Percentiles rank a stretch among this genome's conserved stretches.
phyloP scores from a whole-genome alignment of 2,888 invertebrate genomes.

The Diarsia brunnea region DNA sequence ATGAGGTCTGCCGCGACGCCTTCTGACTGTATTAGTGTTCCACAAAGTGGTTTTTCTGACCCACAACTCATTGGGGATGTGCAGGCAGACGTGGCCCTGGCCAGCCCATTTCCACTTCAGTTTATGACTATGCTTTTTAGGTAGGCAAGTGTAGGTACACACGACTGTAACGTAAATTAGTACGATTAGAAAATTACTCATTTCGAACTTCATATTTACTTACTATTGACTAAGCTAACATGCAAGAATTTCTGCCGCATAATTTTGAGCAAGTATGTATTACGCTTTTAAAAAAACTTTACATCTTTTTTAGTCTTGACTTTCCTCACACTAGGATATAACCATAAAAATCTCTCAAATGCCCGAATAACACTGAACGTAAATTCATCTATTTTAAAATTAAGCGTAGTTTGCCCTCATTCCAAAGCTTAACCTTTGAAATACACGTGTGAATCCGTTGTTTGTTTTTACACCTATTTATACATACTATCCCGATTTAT shows the following conservation, averaged over 20 bases:
- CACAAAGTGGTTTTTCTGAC: no score
- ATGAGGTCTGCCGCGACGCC: no score
- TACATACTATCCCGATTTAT: constrained; percentile 10
- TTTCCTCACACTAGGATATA: not conserved
- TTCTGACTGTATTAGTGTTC: not conserved
- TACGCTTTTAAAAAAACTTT: no score
- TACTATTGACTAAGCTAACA: no score
- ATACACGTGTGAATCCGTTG: constrained; percentile 33
- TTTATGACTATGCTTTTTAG: no score
- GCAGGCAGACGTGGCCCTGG: not conserved
- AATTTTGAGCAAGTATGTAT: no score
- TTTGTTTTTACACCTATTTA: constrained; percentile 45
- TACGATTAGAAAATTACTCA: no score
- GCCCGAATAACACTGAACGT: not conserved
- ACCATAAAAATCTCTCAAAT: not conserved
- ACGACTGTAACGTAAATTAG: no score
- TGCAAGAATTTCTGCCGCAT: not conserved
- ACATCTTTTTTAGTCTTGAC: not conserved
- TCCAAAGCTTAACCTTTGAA: constrained; percentile 25
- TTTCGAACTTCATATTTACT: no score
- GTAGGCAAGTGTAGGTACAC: no score
- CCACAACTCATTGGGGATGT: not conserved
- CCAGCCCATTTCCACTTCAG: no score
- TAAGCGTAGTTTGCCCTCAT: constrained; percentile 38
- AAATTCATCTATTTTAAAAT: constrained; percentile 27